Base-by-base conservation (phyloP, 2,797 vertebrate species). In the Siniperca scherzeri region DNA sequence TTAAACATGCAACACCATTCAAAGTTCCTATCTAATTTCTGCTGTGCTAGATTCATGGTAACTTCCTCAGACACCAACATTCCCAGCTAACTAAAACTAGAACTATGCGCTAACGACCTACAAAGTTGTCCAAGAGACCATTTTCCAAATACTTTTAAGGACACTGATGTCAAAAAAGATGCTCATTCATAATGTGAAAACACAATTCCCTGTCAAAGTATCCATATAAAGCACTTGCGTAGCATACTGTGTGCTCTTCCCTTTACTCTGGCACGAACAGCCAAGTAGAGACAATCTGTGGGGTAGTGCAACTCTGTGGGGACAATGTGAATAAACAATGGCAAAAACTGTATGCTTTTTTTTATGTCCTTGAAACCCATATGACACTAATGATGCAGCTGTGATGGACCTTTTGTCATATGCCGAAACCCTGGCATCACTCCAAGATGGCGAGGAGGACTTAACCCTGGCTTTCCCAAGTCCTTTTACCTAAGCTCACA, bases 211-310 rank as follows among this genome's bases (percentile, higher is more conserved):
- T 94, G 93, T 94, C 91, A 93, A 83, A 91, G 90, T 94, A 93
- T 95, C 93, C 90, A 74, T 91, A 91, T 94, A 94, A 95, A 96
- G 93, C 94, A 95, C 95, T 95, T 94, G 90, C 83, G 92, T 91
- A 94, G 88, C 89, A 88, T 91, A 87, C 65, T 81, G 85, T 95
- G 94, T 94, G 93, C 94, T 93, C 85, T 93, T 95, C 94, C 94
- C 93, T 95, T 94, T 94, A 77, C 79, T 90, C 88, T 80, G 82
- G 91, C 86, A 85, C 82, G 73, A 85, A 88, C 78, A 82, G 87
- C 89, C 89, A 89, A 84, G 82, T 79, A 81, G 82, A 92, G 87
- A 93, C 79, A 87, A 86, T 90, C 82, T 83, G 81, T 88, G 78
- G 81, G 67, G 77, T 87, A 89, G 84, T 92, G 89, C 80, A 92